These are phyloP conservation scores for Diarsia rubi DNA, from an alignment of 2,888 invertebrate species.

Conservation along the genomic window DNA sequence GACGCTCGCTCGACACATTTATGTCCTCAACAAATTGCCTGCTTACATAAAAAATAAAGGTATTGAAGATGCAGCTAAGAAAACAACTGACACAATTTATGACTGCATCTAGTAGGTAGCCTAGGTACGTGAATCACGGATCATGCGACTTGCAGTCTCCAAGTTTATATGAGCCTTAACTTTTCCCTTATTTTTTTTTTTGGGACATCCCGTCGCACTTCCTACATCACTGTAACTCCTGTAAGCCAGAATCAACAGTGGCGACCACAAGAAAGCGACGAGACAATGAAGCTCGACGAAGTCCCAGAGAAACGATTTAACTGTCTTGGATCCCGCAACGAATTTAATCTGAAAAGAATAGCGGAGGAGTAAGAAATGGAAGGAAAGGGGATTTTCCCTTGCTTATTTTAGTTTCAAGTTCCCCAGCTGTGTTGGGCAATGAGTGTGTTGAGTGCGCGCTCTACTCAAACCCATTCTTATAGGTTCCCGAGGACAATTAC, in stretches of 20 bases:
- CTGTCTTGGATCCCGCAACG: too few relatives aligned
- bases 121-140: background rate
- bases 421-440: conserved; percentile 41
- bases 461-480: conserved; percentile 35
- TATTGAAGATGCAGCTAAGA: conserved; percentile 19
- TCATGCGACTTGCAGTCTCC: background rate
- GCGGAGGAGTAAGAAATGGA: too few relatives aligned
- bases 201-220: too few relatives aligned
- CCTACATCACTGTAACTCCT: too few relatives aligned
- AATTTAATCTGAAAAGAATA: too few relatives aligned
- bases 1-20: conserved; percentile 14
- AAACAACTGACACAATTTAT: conserved; percentile 13
- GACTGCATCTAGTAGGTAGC: conserved; percentile 15
- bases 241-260: too few relatives aligned
- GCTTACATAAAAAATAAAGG: conserved; percentile 20
- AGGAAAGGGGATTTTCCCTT: too few relatives aligned
- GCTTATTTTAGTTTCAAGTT: conserved; percentile 20
- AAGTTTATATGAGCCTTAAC: conserved; percentile 21
- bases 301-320: too few relatives aligned
- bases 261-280: too few relatives aligned
- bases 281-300: too few relatives aligned
- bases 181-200: conserved; percentile 14
- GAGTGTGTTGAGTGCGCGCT: conserved; percentile 20
- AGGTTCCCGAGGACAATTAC: conserved; percentile 57
- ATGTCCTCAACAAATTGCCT: conserved; percentile 16